Conservation (phyloP, 2,888 invertebrate genomes). For the Asteroscopus sphinx region DNA sequence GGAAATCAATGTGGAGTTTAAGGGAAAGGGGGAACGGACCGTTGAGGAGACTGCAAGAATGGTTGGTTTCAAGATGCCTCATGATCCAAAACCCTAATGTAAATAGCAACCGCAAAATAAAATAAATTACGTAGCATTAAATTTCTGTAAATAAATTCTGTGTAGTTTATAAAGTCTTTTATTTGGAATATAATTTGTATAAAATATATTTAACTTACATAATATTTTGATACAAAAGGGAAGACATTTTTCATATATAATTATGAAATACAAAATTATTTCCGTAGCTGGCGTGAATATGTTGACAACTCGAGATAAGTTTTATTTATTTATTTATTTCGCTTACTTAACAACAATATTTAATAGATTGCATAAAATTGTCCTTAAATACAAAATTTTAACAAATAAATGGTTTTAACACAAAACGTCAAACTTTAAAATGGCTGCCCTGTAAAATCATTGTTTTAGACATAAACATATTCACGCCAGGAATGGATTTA, state of each 20-base stretch:
- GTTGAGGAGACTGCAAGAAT: slow-evolving; percentile 94
- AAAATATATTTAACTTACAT: slow-evolving; percentile 32
- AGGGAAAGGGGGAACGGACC: slow-evolving; percentile 94
- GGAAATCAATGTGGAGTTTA: slow-evolving; percentile 93
- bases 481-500: too few relatives aligned
- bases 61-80: slow-evolving; percentile 96
- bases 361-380: too few relatives aligned
- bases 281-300: too few relatives aligned
- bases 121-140: slow-evolving; percentile 13
- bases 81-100: slow-evolving; percentile 91
- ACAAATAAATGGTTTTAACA: too few relatives aligned
- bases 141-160: slow-evolving; percentile 52
- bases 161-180: slow-evolving; percentile 47
- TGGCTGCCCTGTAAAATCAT: too few relatives aligned
- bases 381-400: too few relatives aligned
- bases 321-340: too few relatives aligned
- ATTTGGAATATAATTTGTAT: slow-evolving; percentile 45
- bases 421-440: too few relatives aligned
- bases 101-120: background rate
- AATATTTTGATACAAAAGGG: slow-evolving; percentile 15
- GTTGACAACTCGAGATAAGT: too few relatives aligned
- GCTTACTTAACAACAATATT: too few relatives aligned
- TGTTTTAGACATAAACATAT: too few relatives aligned
- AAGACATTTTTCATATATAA: slow-evolving; percentile 30
- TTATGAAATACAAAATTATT: slow-evolving; percentile 7